Base-by-base conservation (phyloP, 2,113 vertebrate species). In the Rhinogobius similis region DNA sequence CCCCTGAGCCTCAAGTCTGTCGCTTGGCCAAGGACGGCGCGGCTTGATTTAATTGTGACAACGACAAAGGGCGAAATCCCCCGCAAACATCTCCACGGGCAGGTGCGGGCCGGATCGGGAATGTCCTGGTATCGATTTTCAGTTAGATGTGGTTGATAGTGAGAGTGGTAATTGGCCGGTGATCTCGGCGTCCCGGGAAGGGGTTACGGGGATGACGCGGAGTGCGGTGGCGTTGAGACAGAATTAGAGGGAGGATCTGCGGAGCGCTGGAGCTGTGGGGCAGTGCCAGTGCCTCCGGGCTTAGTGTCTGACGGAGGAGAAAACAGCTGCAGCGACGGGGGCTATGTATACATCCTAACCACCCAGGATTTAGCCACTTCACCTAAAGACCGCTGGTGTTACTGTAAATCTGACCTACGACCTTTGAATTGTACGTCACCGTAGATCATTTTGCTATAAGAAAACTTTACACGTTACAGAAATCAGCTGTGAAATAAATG, bases 121-220 rank as follows among this genome's bases (percentile, higher is more conserved):
- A 82, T 81, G 88, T 80, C 77, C 73, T 87, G 84, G 86, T 86
- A 79, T 87, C 82, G 81, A 79, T 87, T 88, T 86, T 75, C 75
- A 86, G 74, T 46, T 13, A 67, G 70, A 86, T 73, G 62, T 13
- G 20, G 41, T 50, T 68, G 62, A 76, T 74, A 80, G 76, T 14
- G 69, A 79, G 83, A 53, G 61, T 59, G 72, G 67, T 89, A 88
- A 88, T 88, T 86, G 73, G 82, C 82, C 72, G 62, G 78, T 70
- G 76, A 87, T 81, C 79, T 21, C 77, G 61, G 52, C 82, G 72
- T 89, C 76, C 83, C 5, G 5, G 70, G 70, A 78, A 82, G 55
- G 29, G 76, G 72, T 84, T 88, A 85, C 82, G 82, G 74, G 84
- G 81, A 89, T 81, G 90, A 63, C 12, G 18, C 56, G 21, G 39